Base-by-base conservation (phyloP, 2,797 vertebrate species). In the Darevskia nairensis region DNA sequence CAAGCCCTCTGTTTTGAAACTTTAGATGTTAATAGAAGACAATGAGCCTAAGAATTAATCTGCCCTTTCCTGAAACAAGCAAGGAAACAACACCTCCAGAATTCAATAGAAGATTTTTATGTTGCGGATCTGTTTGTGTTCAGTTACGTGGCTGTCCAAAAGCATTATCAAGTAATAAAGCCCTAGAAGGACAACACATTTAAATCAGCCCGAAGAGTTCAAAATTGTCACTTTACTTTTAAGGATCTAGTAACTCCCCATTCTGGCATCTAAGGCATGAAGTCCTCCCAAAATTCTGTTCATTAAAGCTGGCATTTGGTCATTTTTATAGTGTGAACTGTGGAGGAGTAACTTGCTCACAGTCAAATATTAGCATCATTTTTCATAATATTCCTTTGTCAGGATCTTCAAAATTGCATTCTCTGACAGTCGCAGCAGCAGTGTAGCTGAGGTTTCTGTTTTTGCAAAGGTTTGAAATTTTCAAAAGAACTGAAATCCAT, bases 251-350 rank as follows among this genome's bases (percentile, higher is more conserved):
- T 80, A 90, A 61, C 25, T 89, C 90, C 86, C 32, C 13, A 80
- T 3, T 5, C 1, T n/a, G 23, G 8, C 17, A 82, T 74, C 78
- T 84, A 29, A 75, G 55, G 89, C 84, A 90, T 71, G 69, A 71
- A 77, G 8, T 81, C 29, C 87, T 27, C 71, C 74, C 55, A 75
- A 39, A 85, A 0, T 17, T 84, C 46, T 86, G 46, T 9, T 61
- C 13, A 87, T 59, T 77, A 55, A 79, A 19, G 55, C 0, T 27
- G 29, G 83, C 11, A 86, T 69, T 64, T 91, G 72, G 27, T 46
- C 79, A 21, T 8, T 83, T 39, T 85, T 11, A 15, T 74, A 80
- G 83, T 4, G 27, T 84, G 77, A 55, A 90, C 91, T 88, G 3
- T 1, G 50, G 71, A 87, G 84, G 23, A 50, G 72, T 74, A 72